Conservation (phyloP, 2,797 vertebrate genomes). For the Anguilla pacifica region DNA sequence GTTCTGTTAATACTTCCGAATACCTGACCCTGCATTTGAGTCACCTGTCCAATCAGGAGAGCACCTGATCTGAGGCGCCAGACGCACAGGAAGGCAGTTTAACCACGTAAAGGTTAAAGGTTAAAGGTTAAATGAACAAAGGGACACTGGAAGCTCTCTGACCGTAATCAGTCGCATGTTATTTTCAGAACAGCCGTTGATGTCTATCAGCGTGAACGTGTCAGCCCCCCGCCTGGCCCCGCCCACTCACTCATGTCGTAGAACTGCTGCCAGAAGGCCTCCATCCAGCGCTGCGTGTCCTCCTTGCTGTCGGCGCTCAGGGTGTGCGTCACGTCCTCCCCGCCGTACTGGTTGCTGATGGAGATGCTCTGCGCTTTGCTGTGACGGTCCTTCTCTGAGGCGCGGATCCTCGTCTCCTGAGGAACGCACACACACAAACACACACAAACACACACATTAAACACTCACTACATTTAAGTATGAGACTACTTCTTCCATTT, state of each 20-base stretch:
- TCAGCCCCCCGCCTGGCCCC: not conserved
- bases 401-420: slow-evolving; percentile 89
- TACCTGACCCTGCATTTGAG: no score
- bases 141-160: not conserved
- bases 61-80: not conserved
- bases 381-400: slow-evolving; percentile 78
- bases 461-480: not conserved
- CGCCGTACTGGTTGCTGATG: slow-evolving; percentile 85
- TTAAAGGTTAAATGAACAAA: not conserved
- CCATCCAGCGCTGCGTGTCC: slow-evolving; percentile 88
- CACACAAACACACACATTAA: not conserved
- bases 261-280: slow-evolving; percentile 94
- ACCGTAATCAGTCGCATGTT: not conserved
- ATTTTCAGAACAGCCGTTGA: not conserved
- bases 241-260: slow-evolving; percentile 88
- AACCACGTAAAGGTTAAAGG: not conserved
- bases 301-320: slow-evolving; percentile 78
- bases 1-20: no score
- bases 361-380: slow-evolving; percentile 80
- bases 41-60: no score
- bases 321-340: slow-evolving; percentile 85
- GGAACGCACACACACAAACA: slow-evolving; percentile 14
- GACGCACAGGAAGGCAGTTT: not conserved
- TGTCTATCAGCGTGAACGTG: not conserved
- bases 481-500: not conserved